Evolutionary conservation across 2,113 vertebrate species (phyloP).

Genomic region (Sorex araneus): DNA sequence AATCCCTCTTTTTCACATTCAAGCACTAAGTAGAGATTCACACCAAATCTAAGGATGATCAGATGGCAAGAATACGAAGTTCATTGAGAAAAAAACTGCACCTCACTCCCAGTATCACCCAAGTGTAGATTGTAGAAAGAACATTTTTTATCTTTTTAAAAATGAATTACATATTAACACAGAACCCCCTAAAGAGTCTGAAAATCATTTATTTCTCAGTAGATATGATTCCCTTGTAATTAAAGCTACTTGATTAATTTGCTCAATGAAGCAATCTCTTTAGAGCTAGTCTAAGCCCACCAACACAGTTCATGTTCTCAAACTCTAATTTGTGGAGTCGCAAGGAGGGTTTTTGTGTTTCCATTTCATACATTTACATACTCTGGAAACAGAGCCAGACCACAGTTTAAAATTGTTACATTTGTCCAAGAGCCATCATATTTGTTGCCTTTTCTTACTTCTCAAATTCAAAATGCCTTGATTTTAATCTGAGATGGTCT

Average conservation of each 20-base stretch:
- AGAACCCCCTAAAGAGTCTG: conserved; percentile 12
- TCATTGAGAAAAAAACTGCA: not conserved
- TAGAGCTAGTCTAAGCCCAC: conserved; percentile 53
- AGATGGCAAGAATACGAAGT: not conserved
- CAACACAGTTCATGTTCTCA: conserved; percentile 48
- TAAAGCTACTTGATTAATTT: conserved; percentile 69
- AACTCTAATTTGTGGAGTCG: conserved; percentile 59
- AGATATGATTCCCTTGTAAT: conserved; percentile 62
- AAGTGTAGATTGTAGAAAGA: not conserved
- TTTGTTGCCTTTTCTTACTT: conserved; percentile 10
- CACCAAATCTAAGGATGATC: not conserved
- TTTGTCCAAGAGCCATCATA: not conserved
- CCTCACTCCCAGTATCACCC: not conserved
- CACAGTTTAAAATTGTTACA: not conserved
- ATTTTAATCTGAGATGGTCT: conserved; percentile 48
- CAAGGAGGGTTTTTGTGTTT: conserved; percentile 46
- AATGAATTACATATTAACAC: conserved; percentile 46
- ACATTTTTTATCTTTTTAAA: conserved; percentile 31
- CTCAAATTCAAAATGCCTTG: conserved; percentile 15
- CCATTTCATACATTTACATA: conserved; percentile 67
- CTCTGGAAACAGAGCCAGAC: conserved; percentile 69
- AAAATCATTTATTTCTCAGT: conserved; percentile 72
- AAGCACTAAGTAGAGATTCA: not conserved
- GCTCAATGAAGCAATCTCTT: conserved; percentile 58
- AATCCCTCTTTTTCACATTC: not conserved